phyloP scores from a whole-genome alignment of 2,797 vertebrate genomes.

The Sebastes hubbsi region DNA sequence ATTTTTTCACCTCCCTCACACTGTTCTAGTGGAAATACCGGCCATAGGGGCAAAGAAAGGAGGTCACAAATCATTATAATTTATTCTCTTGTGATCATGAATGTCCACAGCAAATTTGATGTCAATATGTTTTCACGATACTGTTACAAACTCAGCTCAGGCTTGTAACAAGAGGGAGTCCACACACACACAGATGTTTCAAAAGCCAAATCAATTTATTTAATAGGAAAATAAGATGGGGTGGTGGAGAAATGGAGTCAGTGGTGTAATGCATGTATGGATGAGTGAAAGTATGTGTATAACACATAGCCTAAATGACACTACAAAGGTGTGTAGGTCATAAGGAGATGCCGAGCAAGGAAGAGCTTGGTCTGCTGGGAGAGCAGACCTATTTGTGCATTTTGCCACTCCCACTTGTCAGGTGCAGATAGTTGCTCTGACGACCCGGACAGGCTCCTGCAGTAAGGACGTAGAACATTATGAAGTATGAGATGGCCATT shows the following conservation, averaged over 20 bases:
- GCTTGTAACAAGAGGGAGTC: background rate
- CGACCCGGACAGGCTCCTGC: too few relatives aligned
- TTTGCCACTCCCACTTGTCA: background rate
- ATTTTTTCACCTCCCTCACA: too few relatives aligned
- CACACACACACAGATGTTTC: too few relatives aligned
- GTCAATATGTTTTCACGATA: background rate
- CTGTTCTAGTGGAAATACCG: background rate
- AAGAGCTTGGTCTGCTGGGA: background rate
- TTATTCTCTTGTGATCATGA: background rate
- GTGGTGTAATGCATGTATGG: background rate
- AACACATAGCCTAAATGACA: background rate
- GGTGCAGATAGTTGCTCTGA: too few relatives aligned
- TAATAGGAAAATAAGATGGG: background rate
- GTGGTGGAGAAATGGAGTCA: background rate
- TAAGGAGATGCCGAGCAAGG: background rate
- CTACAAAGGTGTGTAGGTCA: background rate
- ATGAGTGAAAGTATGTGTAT: background rate
- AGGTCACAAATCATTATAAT: background rate
- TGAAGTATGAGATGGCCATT: too few relatives aligned
- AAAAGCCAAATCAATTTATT: background rate
- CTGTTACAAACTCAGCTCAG: background rate
- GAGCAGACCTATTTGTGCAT: background rate
- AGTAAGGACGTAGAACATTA: background rate
- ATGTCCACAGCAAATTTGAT: background rate
- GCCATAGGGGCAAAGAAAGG: too few relatives aligned